phyloP scores from a whole-genome alignment of 37 sponge, comb jelly and placozoan species.

The Chondrosia reniformis region DNA sequence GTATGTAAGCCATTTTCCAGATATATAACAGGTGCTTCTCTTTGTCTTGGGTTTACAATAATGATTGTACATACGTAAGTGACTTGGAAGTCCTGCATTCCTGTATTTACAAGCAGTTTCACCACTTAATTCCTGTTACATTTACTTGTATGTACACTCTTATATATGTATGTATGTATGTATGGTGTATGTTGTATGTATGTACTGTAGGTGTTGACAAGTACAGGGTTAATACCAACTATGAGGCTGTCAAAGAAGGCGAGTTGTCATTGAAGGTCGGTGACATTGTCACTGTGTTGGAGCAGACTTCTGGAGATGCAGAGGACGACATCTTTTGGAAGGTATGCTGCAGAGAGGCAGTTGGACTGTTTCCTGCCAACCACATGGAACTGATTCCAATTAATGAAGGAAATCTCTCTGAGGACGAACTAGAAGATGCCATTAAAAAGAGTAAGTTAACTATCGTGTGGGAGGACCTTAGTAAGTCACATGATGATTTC shows the following conservation, averaged over 20 bases:
- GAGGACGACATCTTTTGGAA: constrained; percentile 15
- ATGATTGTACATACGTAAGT: no score
- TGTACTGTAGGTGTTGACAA: constrained; percentile 21
- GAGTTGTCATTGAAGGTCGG: constrained; percentile 54
- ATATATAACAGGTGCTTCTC: no score
- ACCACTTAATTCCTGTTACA: no score
- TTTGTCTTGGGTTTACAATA: no score
- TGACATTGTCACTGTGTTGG: constrained; percentile 55
- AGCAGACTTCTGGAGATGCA: constrained; percentile 4
- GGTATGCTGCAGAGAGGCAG: constrained; percentile 23
- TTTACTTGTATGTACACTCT: neutral
- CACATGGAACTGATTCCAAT: constrained; percentile 32
- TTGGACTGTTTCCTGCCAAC: constrained; percentile 69
- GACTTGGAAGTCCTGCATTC: no score
- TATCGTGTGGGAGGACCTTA: neutral
- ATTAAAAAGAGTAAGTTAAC: neutral
- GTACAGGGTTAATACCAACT: constrained; percentile 48
- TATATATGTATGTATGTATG: neutral
- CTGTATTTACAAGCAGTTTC: no score
- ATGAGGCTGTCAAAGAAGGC: constrained; percentile 44
- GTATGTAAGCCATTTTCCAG: no score
- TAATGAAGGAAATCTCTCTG: neutral
- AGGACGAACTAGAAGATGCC: neutral
- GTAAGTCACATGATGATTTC: neutral
- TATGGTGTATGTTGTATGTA: neutral